Evolutionary conservation across 2,113 vertebrate species (phyloP).

Genomic region (Nestor notabilis): DNA sequence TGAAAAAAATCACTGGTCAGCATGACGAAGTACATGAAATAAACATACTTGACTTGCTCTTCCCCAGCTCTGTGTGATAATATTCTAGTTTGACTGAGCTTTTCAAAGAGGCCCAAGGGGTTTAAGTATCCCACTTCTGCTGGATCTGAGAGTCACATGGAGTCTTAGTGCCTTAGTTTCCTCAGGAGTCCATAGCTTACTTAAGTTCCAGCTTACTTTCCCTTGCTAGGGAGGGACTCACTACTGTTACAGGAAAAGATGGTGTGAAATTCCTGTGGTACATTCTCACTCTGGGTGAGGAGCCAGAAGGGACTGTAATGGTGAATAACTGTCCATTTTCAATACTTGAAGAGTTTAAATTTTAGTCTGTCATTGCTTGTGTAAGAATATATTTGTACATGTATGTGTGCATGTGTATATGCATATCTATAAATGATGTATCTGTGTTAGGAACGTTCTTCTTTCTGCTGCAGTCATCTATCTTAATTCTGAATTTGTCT

Average conservation of each 20-base stretch:
- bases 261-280: background rate
- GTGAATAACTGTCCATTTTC: background rate
- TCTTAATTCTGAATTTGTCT: background rate
- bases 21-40: background rate
- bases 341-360: background rate
- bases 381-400: background rate
- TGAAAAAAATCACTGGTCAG: background rate
- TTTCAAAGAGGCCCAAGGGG: background rate
- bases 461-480: background rate
- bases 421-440: background rate
- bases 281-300: background rate
- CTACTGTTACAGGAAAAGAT: background rate
- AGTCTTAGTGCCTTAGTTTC: background rate
- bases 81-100: background rate
- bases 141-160: background rate
- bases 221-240: background rate
- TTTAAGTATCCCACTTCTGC: background rate
- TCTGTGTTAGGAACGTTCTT: background rate
- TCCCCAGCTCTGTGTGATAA: background rate
- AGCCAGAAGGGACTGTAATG: background rate
- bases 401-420: no score
- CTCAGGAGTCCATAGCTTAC: fast-evolving
- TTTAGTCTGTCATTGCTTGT: background rate
- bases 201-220: background rate
- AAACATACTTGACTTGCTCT: background rate